A percentile compares a stretch with the other conserved stretches of the same genome.
Evolutionary conservation across 2,113 vertebrate species (phyloP).

Genomic region (Caranx ignobilis): DNA sequence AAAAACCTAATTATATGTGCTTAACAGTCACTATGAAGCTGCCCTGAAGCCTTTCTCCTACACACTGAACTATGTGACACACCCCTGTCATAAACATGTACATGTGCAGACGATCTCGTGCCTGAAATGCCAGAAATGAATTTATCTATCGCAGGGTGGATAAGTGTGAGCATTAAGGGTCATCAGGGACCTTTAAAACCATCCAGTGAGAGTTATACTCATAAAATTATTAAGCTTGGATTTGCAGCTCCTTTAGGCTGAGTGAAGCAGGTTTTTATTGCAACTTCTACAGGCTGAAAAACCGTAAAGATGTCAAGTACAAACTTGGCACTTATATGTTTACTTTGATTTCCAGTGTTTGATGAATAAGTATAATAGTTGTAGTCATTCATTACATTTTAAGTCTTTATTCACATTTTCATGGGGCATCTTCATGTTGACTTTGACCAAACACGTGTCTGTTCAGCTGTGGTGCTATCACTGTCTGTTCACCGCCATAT

Average conservation of each 20-base stretch:
- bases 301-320: background rate
- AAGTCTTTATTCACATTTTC: too few species aligned
- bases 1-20: conserved; percentile 24
- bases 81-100: conserved; percentile 4
- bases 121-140: background rate
- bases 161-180: background rate
- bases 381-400: background rate
- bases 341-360: background rate
- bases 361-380: background rate
- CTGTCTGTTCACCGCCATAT: too few species aligned
- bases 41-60: conserved; percentile 6
- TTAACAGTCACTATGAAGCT: background rate
- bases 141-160: conserved; percentile 7
- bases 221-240: conserved; percentile 10
- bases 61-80: background rate
- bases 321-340: background rate
- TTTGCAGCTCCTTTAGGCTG: conserved; percentile 6
- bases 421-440: too few species aligned
- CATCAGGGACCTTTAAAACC: background rate
- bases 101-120: background rate
- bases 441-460: too few species aligned
- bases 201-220: background rate
- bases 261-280: conserved; percentile 13
- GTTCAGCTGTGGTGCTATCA: too few species aligned
- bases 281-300: background rate